Evolutionary conservation across 1,140 invertebrate species (phyloP).

Genomic region (Sycobia sp.): DNA sequence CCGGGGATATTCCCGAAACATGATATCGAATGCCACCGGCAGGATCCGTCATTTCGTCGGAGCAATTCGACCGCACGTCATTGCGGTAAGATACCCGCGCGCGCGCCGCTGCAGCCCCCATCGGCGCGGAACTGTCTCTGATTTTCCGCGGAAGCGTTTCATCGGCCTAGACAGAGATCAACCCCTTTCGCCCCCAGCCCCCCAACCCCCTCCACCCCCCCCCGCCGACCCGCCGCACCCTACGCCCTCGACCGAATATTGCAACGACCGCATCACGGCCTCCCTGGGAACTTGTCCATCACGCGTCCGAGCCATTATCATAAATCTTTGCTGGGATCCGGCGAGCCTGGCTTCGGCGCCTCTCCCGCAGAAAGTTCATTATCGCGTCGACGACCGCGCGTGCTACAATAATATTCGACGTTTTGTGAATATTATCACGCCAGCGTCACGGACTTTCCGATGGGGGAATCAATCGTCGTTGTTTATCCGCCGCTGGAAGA

Average conservation of each 20-base stretch:
- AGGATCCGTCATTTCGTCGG: slow-evolving; percentile 62
- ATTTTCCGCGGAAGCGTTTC: slow-evolving; percentile 50
- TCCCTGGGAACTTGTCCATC: slow-evolving; percentile 24
- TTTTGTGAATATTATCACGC: no score
- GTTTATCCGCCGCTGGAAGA: slow-evolving; percentile 3
- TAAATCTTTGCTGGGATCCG: slow-evolving; percentile 12
- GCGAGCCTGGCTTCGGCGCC: no score
- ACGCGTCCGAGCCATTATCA: slow-evolving; percentile 25
- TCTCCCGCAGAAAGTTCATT: not conserved
- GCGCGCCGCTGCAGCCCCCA: slow-evolving; percentile 21
- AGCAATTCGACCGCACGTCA: slow-evolving; percentile 61
- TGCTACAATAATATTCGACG: no score
- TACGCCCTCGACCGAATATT: slow-evolving; percentile 13
- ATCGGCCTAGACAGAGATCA: slow-evolving; percentile 25
- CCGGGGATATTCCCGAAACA: slow-evolving; percentile 38
- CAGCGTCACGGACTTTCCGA: no score
- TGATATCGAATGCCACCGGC: slow-evolving; percentile 62
- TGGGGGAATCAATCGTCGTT: slow-evolving; percentile 11
- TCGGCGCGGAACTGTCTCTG: slow-evolving; percentile 47
- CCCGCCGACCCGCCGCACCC: no score
- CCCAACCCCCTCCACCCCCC: no score
- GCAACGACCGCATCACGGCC: slow-evolving; percentile 29
- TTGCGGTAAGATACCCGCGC: slow-evolving; percentile 61
- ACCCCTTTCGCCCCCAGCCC: slow-evolving; percentile 16
- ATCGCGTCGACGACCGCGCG: no score